phyloP scores from a whole-genome alignment of 2,888 invertebrate genomes.

The Oscheius sp. region DNA sequence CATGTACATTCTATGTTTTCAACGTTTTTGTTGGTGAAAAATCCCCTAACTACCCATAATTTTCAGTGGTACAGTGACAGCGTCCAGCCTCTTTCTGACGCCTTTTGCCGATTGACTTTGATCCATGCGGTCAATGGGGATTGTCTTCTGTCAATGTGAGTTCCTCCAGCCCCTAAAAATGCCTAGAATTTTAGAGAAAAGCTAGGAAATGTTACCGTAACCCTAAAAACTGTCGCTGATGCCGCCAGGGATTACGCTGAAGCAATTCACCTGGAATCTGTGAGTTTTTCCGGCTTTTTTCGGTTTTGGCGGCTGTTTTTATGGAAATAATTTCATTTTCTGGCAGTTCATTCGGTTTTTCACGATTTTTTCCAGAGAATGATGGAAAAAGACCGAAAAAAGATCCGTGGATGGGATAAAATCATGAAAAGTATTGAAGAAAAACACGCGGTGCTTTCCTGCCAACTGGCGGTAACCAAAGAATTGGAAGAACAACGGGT shows the following conservation, averaged over 20 bases:
- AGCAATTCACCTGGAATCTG: slow-evolving; percentile 18
- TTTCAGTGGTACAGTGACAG: slow-evolving; percentile 12
- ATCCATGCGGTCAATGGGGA: slow-evolving; percentile 18
- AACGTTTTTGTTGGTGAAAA: no score
- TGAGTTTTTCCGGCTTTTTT: background rate
- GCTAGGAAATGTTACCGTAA: background rate
- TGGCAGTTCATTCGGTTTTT: background rate
- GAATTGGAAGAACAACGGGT: slow-evolving; percentile 31
- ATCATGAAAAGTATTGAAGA: slow-evolving; percentile 7
- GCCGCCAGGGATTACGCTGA: slow-evolving; percentile 25
- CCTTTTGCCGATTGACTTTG: slow-evolving; percentile 20
- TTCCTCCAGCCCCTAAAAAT: background rate
- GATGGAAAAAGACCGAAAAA: slow-evolving; percentile 13
- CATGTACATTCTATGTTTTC: no score
- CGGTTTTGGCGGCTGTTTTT: no score
- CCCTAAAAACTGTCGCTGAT: slow-evolving; percentile 9
- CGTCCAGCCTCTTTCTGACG: slow-evolving; percentile 5
- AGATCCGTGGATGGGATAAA: background rate
- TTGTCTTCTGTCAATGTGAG: slow-evolving; percentile 11
- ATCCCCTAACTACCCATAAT: background rate
- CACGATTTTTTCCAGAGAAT: slow-evolving; percentile 1
- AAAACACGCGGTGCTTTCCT: slow-evolving; percentile 12
- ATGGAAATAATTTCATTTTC: background rate
- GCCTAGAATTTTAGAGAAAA: slow-evolving; percentile 6
- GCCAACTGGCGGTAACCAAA: slow-evolving; percentile 14